Percentiles rank a stretch among this genome's conserved stretches.
Conservation (phyloP, 53 echinoderm and acorn worm genomes). For the Mesocentrotus franciscanus region DNA sequence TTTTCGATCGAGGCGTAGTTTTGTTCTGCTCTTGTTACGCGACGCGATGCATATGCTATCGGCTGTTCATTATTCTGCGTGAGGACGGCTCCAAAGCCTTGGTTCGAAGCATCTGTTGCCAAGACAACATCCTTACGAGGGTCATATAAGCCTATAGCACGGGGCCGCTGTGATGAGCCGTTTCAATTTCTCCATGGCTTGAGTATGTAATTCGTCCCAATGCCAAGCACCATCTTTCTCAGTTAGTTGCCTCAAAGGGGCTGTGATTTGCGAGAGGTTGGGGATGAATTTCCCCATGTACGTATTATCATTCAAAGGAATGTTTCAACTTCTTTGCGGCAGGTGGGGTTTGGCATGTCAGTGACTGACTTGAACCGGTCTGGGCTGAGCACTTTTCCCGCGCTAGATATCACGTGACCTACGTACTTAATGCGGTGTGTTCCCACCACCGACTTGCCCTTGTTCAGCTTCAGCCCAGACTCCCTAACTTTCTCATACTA, state of each 20-base stretch:
- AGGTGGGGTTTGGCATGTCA: background rate
- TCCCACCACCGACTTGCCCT: background rate
- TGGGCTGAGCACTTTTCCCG: background rate
- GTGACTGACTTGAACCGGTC: background rate
- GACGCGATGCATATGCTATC: too few species aligned
- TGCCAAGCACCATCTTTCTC: slow-evolving; percentile 50
- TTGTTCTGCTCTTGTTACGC: too few species aligned
- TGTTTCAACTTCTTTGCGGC: slow-evolving; percentile 33
- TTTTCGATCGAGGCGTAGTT: too few species aligned
- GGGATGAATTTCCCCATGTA: slow-evolving; percentile 63
- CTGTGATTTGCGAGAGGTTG: slow-evolving; percentile 47
- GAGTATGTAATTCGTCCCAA: slow-evolving; percentile 66
- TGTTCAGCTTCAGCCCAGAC: slow-evolving; percentile 64
- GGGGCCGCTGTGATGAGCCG: slow-evolving; percentile 58
- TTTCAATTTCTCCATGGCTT: slow-evolving; percentile 67
- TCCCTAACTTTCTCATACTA: background rate
- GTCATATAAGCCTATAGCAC: slow-evolving; percentile 56
- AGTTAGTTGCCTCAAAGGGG: slow-evolving; percentile 35
- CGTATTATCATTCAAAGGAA: slow-evolving; percentile 57
- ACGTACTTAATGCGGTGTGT: slow-evolving; percentile 34
- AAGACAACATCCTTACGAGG: slow-evolving; percentile 8
- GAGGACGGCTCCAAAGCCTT: too few species aligned
- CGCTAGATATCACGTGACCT: slow-evolving; percentile 17
- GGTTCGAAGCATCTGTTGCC: slow-evolving; percentile 46
- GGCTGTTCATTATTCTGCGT: too few species aligned